Percentiles rank a stretch among this genome's conserved stretches.
phyloP scores from a whole-genome alignment of 2,113 vertebrate genomes.

The Eolophus roseicapilla region DNA sequence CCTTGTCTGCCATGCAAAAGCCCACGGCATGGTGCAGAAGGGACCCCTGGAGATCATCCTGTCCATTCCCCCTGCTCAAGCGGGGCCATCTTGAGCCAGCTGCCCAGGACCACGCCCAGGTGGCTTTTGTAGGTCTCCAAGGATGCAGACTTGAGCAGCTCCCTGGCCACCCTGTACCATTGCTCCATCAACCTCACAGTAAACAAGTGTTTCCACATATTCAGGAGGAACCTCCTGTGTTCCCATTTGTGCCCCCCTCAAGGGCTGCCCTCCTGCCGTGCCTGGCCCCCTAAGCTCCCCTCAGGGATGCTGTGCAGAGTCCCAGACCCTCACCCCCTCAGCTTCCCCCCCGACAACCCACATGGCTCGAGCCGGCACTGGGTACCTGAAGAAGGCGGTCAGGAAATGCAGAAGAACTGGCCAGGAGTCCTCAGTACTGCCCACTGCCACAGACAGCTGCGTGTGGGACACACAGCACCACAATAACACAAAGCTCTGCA shows the following conservation, averaged over 20 bases:
- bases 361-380: fast-evolving
- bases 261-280: no score
- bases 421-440: no score
- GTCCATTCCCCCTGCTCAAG: neutral
- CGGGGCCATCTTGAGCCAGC: neutral
- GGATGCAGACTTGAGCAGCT: neutral
- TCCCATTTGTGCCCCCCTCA: neutral
- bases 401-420: neutral
- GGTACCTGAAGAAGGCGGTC: neutral
- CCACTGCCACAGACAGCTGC: fast-evolving
- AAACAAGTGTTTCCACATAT: neutral
- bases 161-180: neutral
- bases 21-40: neutral
- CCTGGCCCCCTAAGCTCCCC: neutral
- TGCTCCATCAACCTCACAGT: neutral
- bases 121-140: neutral
- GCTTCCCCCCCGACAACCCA: neutral
- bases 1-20: neutral
- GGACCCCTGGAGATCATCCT: neutral
- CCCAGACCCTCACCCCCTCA: fast-evolving
- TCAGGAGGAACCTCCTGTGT: neutral
- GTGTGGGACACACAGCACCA: fast-evolving
- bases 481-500: fast-evolving
- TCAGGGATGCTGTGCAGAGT: no score
- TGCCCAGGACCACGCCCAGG: neutral